phyloP scores from a whole-genome alignment of 2,797 vertebrate genomes.

The Mallotus villosus region DNA sequence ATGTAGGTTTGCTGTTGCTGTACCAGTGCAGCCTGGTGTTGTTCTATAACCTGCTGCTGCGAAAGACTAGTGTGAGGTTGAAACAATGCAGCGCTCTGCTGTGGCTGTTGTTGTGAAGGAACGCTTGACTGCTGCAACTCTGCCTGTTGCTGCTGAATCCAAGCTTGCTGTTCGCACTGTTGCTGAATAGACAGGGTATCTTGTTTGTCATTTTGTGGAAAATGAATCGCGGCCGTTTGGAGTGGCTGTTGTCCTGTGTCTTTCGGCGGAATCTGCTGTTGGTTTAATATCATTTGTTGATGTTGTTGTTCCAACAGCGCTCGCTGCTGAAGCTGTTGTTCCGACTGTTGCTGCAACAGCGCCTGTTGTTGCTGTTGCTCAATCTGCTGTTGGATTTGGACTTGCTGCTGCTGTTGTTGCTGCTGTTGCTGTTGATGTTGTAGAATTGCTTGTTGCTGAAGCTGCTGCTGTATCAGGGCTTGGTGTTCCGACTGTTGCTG shows the following conservation, averaged over 20 bases:
- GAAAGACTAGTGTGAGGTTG: conserved; percentile 45
- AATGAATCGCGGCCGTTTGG: conserved; percentile 56
- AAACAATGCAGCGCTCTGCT: conserved; percentile 48
- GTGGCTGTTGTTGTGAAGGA: conserved; percentile 38
- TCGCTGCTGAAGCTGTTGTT: conserved; percentile 39
- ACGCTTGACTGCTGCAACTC: conserved; percentile 57
- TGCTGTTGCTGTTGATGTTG: conserved; percentile 64
- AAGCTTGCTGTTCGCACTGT: conserved; percentile 53
- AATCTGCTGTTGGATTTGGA: conserved; percentile 35
- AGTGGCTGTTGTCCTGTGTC: conserved; percentile 58
- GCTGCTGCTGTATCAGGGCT: conserved; percentile 49
- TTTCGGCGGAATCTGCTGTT: conserved; percentile 51
- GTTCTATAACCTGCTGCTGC: conserved; percentile 62
- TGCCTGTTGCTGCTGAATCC: conserved; percentile 57
- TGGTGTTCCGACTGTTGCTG: conserved; percentile 21
- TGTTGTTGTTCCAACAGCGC: conserved; percentile 62
- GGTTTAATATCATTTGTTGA: conserved; percentile 62
- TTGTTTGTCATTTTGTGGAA: conserved; percentile 62
- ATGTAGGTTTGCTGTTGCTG: conserved; percentile 61
- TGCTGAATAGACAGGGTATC: conserved; percentile 54
- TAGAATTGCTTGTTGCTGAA: conserved; percentile 53
- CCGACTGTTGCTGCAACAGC: conserved; percentile 34
- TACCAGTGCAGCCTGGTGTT: conserved; percentile 50
- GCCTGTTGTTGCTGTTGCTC: conserved; percentile 39
- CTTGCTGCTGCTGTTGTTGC: conserved; percentile 40